phyloP scores from a whole-genome alignment of 2,113 vertebrate genomes.

The Colius striatus region DNA sequence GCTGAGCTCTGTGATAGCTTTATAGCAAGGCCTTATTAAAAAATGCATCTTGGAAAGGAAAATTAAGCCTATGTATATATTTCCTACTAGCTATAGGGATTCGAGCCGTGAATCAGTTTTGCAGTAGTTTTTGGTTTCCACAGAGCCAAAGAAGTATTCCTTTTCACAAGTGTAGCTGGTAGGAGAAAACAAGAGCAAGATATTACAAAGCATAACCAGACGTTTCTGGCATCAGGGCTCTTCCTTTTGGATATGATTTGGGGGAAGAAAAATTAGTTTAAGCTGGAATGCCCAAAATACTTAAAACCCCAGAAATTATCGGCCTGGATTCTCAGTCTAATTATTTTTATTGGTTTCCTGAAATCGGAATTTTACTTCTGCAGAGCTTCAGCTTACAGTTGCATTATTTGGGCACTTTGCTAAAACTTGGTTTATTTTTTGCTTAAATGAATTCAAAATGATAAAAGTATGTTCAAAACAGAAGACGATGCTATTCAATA shows the following conservation, averaged over 20 bases:
- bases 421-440: not conserved
- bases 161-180: not conserved
- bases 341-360: slow-evolving; percentile 34
- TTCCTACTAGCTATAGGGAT: not conserved
- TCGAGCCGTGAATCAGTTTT: not conserved
- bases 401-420: not conserved
- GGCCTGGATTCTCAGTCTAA: not conserved
- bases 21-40: not conserved
- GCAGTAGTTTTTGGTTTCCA: not conserved
- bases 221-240: not conserved
- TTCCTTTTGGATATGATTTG: not conserved
- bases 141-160: not conserved
- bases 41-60: not conserved
- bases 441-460: not conserved
- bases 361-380: slow-evolving; percentile 1
- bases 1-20: not conserved
- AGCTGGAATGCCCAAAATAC: not conserved
- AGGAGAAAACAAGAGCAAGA: not conserved
- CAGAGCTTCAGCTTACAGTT: not conserved
- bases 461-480: slow-evolving; percentile 43
- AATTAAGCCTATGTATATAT: not conserved
- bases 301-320: not conserved
- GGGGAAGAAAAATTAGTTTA: not conserved
- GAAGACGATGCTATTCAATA: slow-evolving; percentile 12
- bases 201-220: not conserved